Base-by-base conservation (phyloP, 2,113 vertebrate genomes). In the Trichomycterus rosablanca region DNA sequence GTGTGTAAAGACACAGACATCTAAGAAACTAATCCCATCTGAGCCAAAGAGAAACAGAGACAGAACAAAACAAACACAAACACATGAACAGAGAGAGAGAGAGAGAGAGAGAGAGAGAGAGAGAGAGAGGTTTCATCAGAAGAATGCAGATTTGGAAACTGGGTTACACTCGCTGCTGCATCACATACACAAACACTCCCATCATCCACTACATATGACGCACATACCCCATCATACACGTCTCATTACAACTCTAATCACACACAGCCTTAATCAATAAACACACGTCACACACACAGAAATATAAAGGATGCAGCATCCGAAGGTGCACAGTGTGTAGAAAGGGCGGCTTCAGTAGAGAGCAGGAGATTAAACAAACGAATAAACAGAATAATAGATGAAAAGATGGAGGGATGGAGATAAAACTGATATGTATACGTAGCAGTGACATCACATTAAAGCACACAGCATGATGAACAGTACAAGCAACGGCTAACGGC, bases 401-500 rank as follows among this genome's bases (percentile, higher is more conserved):
- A 39, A 3, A 39, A 3, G 35, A 39, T 11, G 3, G 35, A 11
- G 35, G 12, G 35, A 39, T 39, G 35, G 35, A 12, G 10, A 11
- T 30, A 30, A 30, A 4, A 7, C 26, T 39, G 35, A 3, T 7
- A 39, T 39, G 35, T 39, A 7, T 7, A 7, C 26, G 26, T 7
- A n/a, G 26, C 26, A 30, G 3, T 4, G 10, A 62, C 20, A 66
- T 26, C 54, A 42, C 10, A 15, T 19, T 20, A 7, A n/a, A 42
- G 16, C 18, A 35, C 44, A 73, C 49, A 51, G 74, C 52, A 70
- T 70, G 68, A 70, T 40, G 73, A 71, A 35, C 56, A 66, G 68
- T 39, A n/a, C n/a, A 45, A 72, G 40, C 39, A 68, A 58, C 68
- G 48, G 70, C 69, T 60, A 34, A 55, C 12, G 15, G 22, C 4